Percentiles rank a stretch among this genome's conserved stretches.
phyloP scores from a whole-genome alignment of 2,888 invertebrate genomes.

The Liopterus haemorrhoidalis region DNA sequence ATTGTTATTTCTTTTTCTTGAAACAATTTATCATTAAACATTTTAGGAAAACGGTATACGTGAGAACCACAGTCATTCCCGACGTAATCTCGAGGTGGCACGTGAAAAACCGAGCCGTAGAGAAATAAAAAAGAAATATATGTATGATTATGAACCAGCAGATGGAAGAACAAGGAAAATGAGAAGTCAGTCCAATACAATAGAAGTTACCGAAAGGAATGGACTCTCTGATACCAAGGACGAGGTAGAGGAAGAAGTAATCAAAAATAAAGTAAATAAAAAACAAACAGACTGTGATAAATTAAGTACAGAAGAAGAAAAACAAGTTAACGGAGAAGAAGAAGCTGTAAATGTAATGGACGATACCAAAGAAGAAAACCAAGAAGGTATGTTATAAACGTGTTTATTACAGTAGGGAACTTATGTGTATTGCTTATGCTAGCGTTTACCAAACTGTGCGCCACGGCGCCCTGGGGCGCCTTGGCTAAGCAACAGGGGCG shows the following conservation, averaged over 20 bases:
- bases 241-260: slow-evolving; percentile 23
- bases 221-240: slow-evolving; percentile 21
- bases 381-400: too few species aligned
- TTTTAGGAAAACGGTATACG: slow-evolving; percentile 18
- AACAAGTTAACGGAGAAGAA: slow-evolving; percentile 23
- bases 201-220: slow-evolving; percentile 24
- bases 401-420: too few species aligned
- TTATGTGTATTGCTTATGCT: too few species aligned
- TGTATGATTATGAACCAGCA: slow-evolving; percentile 39
- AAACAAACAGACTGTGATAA: slow-evolving; percentile 28
- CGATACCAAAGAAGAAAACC: too few species aligned
- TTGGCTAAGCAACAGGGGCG: too few species aligned
- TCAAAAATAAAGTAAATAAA: slow-evolving; percentile 30
- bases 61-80: slow-evolving; percentile 11
- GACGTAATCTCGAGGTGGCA: slow-evolving; percentile 7
- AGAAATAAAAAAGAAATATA: slow-evolving; percentile 38
- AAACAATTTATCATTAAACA: too few species aligned
- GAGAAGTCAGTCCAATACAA: slow-evolving; percentile 25
- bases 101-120: slow-evolving; percentile 20
- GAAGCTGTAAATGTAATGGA: slow-evolving; percentile 25
- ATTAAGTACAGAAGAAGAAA: slow-evolving; percentile 29
- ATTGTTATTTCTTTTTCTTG: background rate
- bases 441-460: too few species aligned
- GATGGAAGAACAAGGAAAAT: slow-evolving; percentile 28
- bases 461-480: too few species aligned